A percentile compares a stretch with the other conserved stretches of the same genome.
Evolutionary conservation across 2,888 invertebrate species (phyloP).

Genomic region (Eupeodes luniger): DNA sequence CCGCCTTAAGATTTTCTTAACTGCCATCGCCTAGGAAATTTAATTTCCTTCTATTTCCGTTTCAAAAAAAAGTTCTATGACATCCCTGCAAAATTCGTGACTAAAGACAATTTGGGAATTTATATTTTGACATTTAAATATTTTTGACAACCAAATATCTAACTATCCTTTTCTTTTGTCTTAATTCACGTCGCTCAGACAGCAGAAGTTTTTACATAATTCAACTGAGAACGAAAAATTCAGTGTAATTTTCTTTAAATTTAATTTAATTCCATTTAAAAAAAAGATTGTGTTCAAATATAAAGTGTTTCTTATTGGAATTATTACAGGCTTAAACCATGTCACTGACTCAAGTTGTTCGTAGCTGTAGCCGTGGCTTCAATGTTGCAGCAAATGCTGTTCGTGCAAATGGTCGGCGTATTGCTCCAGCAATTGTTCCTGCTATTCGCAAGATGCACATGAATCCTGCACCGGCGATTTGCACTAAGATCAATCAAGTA

Average conservation of each 20-base stretch:
- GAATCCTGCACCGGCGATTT: constrained; percentile 80
- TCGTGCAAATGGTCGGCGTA: constrained; percentile 68
- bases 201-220: constrained; percentile 74
- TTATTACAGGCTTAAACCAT: constrained; percentile 77
- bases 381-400: constrained; percentile 79
- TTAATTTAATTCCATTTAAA: constrained; percentile 35
- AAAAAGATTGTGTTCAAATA: not conserved
- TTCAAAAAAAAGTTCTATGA: not conserved
- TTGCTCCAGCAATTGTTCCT: constrained; percentile 71
- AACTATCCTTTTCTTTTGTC: constrained; percentile 49
- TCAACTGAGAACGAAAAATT: constrained; percentile 65
- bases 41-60: not conserved
- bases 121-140: constrained; percentile 46
- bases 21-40: no score
- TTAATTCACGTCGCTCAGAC: constrained; percentile 64
- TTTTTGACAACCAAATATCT: not conserved
- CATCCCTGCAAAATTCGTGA: constrained; percentile 44
- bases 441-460: constrained; percentile 82
- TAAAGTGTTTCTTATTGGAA: constrained; percentile 1
- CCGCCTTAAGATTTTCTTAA: no score
- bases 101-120: not conserved
- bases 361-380: constrained; percentile 81
- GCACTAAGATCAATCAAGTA: constrained; percentile 78
- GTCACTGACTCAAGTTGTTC: constrained; percentile 83
- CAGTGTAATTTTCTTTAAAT: constrained; percentile 60